These are phyloP conservation scores for Nycticebus coucang DNA, from an alignment of 2,113 vertebrate genomes.

Conservation along the genomic window DNA sequence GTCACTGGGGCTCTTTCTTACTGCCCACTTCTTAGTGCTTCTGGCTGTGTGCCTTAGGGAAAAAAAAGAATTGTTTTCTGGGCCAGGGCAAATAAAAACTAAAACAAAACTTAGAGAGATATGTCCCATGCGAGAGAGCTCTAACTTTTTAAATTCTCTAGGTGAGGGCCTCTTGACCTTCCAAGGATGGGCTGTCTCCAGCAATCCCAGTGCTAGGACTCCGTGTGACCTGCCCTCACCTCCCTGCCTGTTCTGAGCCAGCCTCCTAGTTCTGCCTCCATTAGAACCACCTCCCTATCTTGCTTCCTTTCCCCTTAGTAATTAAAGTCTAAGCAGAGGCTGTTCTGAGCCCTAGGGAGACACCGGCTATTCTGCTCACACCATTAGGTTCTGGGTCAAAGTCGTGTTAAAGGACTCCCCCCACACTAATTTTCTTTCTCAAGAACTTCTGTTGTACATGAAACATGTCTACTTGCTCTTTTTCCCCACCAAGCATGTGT, in stretches of 20 bases:
- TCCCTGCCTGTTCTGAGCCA: neutral
- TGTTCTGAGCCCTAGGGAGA: neutral
- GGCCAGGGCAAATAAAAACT: neutral
- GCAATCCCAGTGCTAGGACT: neutral
- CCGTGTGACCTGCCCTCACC: neutral
- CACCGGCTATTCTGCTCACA: neutral
- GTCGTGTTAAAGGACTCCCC: neutral
- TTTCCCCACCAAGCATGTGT: neutral
- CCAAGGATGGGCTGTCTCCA: fast-evolving
- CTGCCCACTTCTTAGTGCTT: neutral
- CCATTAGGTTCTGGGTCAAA: neutral
- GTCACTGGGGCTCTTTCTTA: neutral
- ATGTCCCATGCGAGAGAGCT: neutral
- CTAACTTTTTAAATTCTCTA: neutral
- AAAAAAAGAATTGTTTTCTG: neutral
- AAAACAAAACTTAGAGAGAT: neutral
- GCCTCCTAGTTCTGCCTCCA: neutral
- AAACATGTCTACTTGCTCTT: neutral
- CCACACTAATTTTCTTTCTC: neutral
- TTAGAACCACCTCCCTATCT: neutral
- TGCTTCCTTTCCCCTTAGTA: neutral
- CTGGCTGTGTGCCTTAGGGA: neutral
- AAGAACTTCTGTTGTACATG: neutral
- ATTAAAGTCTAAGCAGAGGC: neutral
- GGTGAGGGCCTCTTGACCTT: neutral